A percentile compares a stretch with the other conserved stretches of the same genome.
These are phyloP conservation scores for Pterophyllum scalare DNA, from an alignment of 2,113 vertebrate genomes.

Conservation along the genomic window DNA sequence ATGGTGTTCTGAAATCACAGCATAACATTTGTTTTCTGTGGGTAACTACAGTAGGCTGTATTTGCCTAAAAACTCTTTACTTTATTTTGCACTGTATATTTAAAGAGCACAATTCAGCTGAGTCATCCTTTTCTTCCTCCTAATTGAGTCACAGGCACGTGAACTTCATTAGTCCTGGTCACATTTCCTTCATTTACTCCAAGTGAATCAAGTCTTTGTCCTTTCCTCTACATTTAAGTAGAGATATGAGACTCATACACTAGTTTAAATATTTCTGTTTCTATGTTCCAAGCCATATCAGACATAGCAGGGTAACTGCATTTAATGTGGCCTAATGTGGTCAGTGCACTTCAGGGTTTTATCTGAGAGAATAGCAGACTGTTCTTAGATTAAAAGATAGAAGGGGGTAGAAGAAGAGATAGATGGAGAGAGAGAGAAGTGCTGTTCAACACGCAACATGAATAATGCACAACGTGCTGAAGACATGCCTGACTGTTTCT, in stretches of 20 bases:
- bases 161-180: conserved; percentile 40
- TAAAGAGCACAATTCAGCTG: not conserved
- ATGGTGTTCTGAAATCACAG: not conserved
- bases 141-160: conserved; percentile 62
- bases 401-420: not conserved
- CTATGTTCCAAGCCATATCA: not conserved
- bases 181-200: conserved; percentile 54
- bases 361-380: conserved; percentile 27
- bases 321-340: conserved; percentile 18
- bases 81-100: conserved; percentile 9
- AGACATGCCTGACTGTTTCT: conserved; percentile 51
- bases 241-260: not conserved
- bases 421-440: not conserved
- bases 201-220: conserved; percentile 49
- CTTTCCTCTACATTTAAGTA: not conserved
- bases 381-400: conserved; percentile 13
- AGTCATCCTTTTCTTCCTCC: conserved; percentile 18
- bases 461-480: conserved; percentile 59
- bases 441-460: conserved; percentile 41
- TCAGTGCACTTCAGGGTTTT: conserved; percentile 6
- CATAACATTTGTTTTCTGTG: not conserved
- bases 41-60: not conserved
- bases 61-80: not conserved
- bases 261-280: not conserved
- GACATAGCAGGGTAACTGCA: not conserved